Conservation (phyloP, 2,888 invertebrate genomes). For the Seladonia tumulorum region DNA sequence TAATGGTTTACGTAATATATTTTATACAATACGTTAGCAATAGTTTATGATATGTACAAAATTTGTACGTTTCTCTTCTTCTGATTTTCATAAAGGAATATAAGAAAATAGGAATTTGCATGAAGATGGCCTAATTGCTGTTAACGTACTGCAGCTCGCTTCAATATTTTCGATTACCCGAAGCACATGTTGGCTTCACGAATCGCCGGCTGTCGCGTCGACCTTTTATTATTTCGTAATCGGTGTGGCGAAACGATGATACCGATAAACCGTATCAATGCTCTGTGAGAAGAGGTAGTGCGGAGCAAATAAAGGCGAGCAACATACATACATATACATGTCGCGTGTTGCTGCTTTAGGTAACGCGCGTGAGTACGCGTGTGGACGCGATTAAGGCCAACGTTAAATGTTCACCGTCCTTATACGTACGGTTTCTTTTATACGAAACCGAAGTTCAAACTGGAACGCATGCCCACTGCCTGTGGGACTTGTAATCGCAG, state of each 20-base stretch:
- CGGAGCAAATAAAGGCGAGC: constrained; percentile 16
- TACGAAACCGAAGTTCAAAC: neutral
- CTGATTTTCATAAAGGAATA: neutral
- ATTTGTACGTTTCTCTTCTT: too few species aligned
- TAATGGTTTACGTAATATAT: too few species aligned
- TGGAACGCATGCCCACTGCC: constrained; percentile 9
- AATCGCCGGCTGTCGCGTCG: neutral
- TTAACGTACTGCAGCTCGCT: neutral
- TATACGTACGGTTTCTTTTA: constrained; percentile 13
- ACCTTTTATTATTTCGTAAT: neutral
- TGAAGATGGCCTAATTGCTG: neutral
- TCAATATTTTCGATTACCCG: neutral
- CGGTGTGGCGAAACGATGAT: neutral
- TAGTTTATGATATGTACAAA: neutral
- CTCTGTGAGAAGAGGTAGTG: neutral
- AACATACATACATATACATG: neutral
- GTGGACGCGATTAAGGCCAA: constrained; percentile 24
- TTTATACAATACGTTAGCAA: too few species aligned
- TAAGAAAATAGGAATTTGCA: neutral
- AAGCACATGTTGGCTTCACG: neutral
- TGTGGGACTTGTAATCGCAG: constrained; percentile 33
- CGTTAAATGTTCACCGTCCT: neutral
- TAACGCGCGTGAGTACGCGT: constrained; percentile 17
- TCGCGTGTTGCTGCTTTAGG: constrained; percentile 10
- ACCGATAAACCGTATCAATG: constrained; percentile 23